Base-by-base conservation (phyloP, 2,888 invertebrate genomes). In the Netelia fuscicornis region DNA sequence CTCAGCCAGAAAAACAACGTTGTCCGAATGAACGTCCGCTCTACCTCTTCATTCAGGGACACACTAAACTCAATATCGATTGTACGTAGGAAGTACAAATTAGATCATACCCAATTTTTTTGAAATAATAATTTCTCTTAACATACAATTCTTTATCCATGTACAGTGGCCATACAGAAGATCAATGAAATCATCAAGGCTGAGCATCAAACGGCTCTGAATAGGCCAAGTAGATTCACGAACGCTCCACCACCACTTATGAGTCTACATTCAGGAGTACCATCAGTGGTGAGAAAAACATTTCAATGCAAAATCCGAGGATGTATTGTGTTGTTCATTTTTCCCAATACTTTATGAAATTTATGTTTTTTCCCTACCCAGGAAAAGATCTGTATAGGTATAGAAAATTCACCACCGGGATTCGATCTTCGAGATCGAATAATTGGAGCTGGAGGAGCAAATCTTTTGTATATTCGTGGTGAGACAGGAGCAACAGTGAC, bases 401-500 rank as follows among this genome's bases (percentile, higher is more conserved):
- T 97, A 88, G 97, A 97, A 90, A 96, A 96, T 94, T 96, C 97
- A 74, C 97, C 97, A 42, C 95, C 96, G 86, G 95, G 96, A 86
- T 97, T 97, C 93, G 97, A 97, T 93, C 95, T 97, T 88, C 96
- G 96, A 91, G 96, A 96, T 87, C 96, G 97, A 90, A 95, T 97
- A 88, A 94, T 97, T 87, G 97, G 97, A 77, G 94, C 95, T 91
- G 95, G 95, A 90, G 96, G 96, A 75, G 96, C 96, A 37, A 96
- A 97, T 94, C 94, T 97, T 90, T 96, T 97, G 90, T 97, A 97
- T 89, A 97, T 97, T 88, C 95, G 96, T 87, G 96, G 96, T 75
- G 97, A 97, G 94, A 97, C 97, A 3, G 97, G 97, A 37, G 97
- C 97, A 2, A 96, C 96, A 87, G 97, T 97, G 54, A 96, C 96